A percentile compares a stretch with the other conserved stretches of the same genome.
Evolutionary conservation across 2,888 invertebrate species (phyloP).

Genomic region (Epinotia bilunana): DNA sequence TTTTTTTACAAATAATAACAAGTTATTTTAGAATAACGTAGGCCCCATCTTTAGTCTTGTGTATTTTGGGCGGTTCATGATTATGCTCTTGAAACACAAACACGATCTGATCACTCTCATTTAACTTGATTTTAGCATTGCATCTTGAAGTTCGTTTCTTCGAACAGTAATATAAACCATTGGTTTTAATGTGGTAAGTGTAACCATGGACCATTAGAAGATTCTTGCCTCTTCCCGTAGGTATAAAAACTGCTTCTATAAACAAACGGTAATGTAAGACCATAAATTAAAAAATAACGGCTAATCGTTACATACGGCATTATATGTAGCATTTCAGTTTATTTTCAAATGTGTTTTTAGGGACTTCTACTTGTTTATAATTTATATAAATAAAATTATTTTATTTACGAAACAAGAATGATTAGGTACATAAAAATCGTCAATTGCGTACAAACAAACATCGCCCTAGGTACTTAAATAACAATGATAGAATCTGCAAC

Average conservation of each 20-base stretch:
- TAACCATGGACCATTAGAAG: slow-evolving; percentile 9
- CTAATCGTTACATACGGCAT: too few relatives aligned
- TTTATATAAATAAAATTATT: too few relatives aligned
- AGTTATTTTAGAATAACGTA: neutral
- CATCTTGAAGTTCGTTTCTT: slow-evolving; percentile 4
- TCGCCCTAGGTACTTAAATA: too few relatives aligned
- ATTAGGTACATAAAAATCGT: too few relatives aligned
- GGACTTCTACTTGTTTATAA: too few relatives aligned
- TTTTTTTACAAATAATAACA: too few relatives aligned
- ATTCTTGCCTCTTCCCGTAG: slow-evolving; percentile 28
- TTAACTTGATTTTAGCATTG: slow-evolving; percentile 19
- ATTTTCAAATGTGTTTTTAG: too few relatives aligned
- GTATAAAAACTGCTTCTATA: slow-evolving; percentile 29
- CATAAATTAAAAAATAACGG: neutral
- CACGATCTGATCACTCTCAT: neutral
- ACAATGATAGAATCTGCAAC: too few relatives aligned
- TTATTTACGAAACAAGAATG: too few relatives aligned
- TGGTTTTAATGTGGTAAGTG: slow-evolving; percentile 2
- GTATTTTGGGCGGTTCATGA: slow-evolving; percentile 5
- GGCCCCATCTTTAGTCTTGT: neutral
- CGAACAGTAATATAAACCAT: slow-evolving; percentile 19
- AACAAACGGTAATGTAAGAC: neutral
- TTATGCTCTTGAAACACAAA: neutral
- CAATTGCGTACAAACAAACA: too few relatives aligned
- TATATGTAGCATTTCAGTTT: too few relatives aligned